Evolutionary conservation across 2,113 vertebrate species (phyloP).

Genomic region (Plecotus auritus): DNA sequence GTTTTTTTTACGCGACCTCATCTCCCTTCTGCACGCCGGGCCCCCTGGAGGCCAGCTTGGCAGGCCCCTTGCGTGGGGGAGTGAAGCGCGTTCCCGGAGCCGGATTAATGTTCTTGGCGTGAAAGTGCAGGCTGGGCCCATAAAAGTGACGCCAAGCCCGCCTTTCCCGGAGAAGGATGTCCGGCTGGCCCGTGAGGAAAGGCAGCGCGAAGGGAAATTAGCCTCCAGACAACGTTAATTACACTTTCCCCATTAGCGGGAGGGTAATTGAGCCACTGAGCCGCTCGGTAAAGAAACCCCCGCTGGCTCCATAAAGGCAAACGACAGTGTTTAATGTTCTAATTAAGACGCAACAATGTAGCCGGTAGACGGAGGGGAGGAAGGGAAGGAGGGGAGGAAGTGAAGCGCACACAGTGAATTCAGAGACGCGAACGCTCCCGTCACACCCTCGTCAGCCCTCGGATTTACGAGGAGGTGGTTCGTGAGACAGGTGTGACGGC

Average conservation of each 20-base stretch:
- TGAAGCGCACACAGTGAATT: no score
- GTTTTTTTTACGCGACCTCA: no score
- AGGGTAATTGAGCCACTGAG: conserved; percentile 78
- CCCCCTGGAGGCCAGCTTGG: conserved; percentile 38
- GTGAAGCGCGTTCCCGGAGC: conserved; percentile 71
- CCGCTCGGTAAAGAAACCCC: conserved; percentile 78
- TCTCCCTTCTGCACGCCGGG: no score
- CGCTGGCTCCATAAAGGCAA: conserved; percentile 78
- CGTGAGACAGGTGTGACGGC: no score
- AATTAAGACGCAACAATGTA: conserved; percentile 69
- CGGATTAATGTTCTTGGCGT: conserved; percentile 80
- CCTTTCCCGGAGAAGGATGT: conserved; percentile 80
- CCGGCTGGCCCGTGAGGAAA: conserved; percentile 68
- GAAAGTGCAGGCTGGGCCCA: conserved; percentile 82
- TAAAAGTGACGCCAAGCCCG: conserved; percentile 82
- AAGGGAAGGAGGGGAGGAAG: background rate
- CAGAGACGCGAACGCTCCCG: no score
- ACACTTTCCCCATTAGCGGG: conserved; percentile 81
- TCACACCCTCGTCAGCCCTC: no score
- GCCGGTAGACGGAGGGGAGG: conserved; percentile 46
- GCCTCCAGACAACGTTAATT: conserved; percentile 84
- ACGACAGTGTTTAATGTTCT: conserved; percentile 71
- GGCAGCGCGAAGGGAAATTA: conserved; percentile 78
- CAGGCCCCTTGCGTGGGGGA: conserved; percentile 48
- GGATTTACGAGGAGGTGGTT: no score